Base-by-base conservation (phyloP, 1,140 invertebrate species). In the Neodiprion fabricii region DNA sequence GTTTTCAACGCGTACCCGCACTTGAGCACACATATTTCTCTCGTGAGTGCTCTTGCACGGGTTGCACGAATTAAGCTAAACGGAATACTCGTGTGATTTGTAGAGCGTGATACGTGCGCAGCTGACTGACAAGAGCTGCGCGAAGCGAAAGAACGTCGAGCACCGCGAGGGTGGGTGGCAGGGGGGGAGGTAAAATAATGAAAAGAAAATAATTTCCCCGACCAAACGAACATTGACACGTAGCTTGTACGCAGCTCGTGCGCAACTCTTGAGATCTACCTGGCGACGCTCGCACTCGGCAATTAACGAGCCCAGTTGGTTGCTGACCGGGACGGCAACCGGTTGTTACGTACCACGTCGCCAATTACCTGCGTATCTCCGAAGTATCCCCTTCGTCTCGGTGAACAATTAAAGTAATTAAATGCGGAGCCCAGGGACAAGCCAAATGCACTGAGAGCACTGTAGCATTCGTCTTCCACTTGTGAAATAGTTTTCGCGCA, bases 381-480 rank as follows among this genome's bases (percentile, higher is more conserved):
- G 53, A 61, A 61, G 53, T 61, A 61, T 61, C 53, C 71, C 66
- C 53, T 72, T 72, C 71, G 66, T 72, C 53, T 72, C 23, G 50
- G 71, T 50, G 66, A 72, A 72, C 71, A 72, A 72, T 72, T 72
- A 65, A 65, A 65, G 71, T 72, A 72, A 72, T 72, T 72, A 72
- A 72, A 72, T 61, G 53, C 53, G 5, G 53, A 17, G 53, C 53
- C 53, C 53, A 17, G 11, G 11, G 11, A 61, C 11, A 4, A 17
- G 53, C 53, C 53, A 5, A 61, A 14, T 12, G 53, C n/a, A 61
- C 53, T 12, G 11, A 12, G 53, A 17, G 28, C 28, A 40, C 28
- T 40, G 28, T 5, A 40, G 53, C 53, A 61, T 61, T 5, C 11
- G 53, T 61, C 53, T 17, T 17, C 11, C 53, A 61, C 53, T 61